Evolutionary conservation across 2,888 invertebrate species (phyloP).

Genomic region (Theretra japonica): DNA sequence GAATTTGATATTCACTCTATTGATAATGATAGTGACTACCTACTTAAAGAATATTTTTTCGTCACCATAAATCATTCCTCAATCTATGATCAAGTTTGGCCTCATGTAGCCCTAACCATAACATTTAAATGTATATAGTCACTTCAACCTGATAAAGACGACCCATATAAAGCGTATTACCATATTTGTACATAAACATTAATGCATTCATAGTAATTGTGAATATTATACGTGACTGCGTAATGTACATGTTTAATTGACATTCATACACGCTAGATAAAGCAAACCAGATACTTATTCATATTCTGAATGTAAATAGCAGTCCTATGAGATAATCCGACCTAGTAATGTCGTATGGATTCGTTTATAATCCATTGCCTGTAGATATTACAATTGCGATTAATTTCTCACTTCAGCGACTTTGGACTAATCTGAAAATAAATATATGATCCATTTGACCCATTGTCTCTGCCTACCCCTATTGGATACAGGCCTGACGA

Average conservation of each 20-base stretch:
- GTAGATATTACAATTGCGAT: not conserved
- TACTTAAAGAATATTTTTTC: too few species aligned
- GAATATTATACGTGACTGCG: slow-evolving; percentile 6
- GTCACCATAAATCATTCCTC: too few species aligned
- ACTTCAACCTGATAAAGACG: not conserved
- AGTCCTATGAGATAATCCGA: not conserved
- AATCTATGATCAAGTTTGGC: too few species aligned
- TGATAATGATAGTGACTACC: too few species aligned
- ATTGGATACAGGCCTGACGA: too few species aligned
- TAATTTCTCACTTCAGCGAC: too few species aligned
- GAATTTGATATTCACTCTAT: too few species aligned
- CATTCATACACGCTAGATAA: slow-evolving; percentile 22
- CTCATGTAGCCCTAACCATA: too few species aligned
- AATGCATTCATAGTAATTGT: not conserved
- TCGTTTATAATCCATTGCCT: not conserved
- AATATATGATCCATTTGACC: too few species aligned
- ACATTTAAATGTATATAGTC: not conserved
- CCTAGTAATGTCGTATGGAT: not conserved
- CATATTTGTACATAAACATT: not conserved
- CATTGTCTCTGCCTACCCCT: too few species aligned
- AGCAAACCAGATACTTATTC: slow-evolving; percentile 18
- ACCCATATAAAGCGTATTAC: not conserved
- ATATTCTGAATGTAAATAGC: slow-evolving; percentile 12
- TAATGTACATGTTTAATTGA: slow-evolving; percentile 3
- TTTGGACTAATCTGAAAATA: too few species aligned